Evolutionary conservation across 2,113 vertebrate species (phyloP), one percentile per base, ranked within the genome.

Genomic region (Clupea harengus): DNA sequence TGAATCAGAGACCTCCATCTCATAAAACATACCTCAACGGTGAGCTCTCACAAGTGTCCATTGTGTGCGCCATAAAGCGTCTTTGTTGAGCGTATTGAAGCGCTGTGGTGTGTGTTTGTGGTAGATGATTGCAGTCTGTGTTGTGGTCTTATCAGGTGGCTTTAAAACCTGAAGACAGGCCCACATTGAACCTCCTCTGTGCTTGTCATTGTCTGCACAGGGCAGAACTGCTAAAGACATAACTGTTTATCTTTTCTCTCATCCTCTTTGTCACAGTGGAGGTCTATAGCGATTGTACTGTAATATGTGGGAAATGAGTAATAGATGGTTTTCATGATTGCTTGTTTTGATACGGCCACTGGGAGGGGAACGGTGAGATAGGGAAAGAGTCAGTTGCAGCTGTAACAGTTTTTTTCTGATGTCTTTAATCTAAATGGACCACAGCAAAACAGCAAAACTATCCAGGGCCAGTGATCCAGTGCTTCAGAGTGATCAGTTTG

Each of bases 71-170:
- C 28, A 78, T 15, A 78, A 15, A 78, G 28, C 10, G 2, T 78
- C 72, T 78, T 78, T 78, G 28, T 72, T 28, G 9, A 9, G 25
- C 1, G 11, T 4, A 15, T 78, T 10, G 10, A 72, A 32, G 72
- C 28, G 3, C 11, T n/a, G n/a, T 39, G 39, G 1, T 5, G 72
- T 78, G 28, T 39, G 72, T 78, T 78, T 78, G 32, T 18, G 72
- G 13, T 44, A 78, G 5, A 5, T 5, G 72, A 78, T 78, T 78
- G 72, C 72, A 78, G 72, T 15, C 10, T 78, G 7, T 39, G 25
- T 15, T 78, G 72, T 17, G 72, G 72, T 78, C 72, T 78, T 78
- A 78, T 78, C 72, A 78, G 25, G 54, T 60, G 54, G 32, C 10
- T 11, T 8, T 28, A 44, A 78, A 78, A 3, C 25, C 3, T 2